Evolutionary conservation across 2,888 invertebrate species (phyloP), one percentile per base, ranked within the genome.

Genomic region (Arge pagana): DNA sequence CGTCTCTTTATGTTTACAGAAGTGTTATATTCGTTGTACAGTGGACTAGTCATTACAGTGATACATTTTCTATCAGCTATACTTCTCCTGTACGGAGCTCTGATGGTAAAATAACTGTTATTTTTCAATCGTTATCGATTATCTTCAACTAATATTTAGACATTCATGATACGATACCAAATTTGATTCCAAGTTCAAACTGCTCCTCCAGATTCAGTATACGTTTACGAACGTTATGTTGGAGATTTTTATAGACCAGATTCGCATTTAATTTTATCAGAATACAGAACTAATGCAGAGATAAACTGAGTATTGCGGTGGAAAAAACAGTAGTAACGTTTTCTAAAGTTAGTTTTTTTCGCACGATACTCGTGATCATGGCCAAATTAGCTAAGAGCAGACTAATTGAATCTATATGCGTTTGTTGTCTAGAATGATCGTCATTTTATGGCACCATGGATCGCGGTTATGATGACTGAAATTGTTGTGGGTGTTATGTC

Each of bases 381-480:
- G n/a, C n/a, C n/a, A n/a, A n/a, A n/a, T n/a, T n/a, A n/a, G n/a
- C n/a, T n/a, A n/a, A n/a, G n/a, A n/a, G n/a, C n/a, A n/a, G n/a
- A n/a, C n/a, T n/a, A n/a, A n/a, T n/a, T n/a, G n/a, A n/a, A n/a
- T n/a, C n/a, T n/a, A n/a, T n/a, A n/a, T n/a, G n/a, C n/a, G n/a
- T n/a, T n/a, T n/a, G 13, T 37, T 18, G 62, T 56, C 0, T 62
- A 79, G 79, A 73, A 72, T 37, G 72, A 75, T 54, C 75, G 78
- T 13, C 73, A 73, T 45, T 70, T 76, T 21, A 72, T 79, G 67
- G 63, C 72, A 24, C 78, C 79, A 3, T 79, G 78, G 79, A 67
- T 78, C 66, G 76, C 73, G 66, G 66, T 73, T 26, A 72, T 70
- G 69, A 71, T 74, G 64, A 70, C 72, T 42, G 70, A 71, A 53